phyloP scores from a whole-genome alignment of 2,113 vertebrate genomes.

The Gadus macrocephalus region DNA sequence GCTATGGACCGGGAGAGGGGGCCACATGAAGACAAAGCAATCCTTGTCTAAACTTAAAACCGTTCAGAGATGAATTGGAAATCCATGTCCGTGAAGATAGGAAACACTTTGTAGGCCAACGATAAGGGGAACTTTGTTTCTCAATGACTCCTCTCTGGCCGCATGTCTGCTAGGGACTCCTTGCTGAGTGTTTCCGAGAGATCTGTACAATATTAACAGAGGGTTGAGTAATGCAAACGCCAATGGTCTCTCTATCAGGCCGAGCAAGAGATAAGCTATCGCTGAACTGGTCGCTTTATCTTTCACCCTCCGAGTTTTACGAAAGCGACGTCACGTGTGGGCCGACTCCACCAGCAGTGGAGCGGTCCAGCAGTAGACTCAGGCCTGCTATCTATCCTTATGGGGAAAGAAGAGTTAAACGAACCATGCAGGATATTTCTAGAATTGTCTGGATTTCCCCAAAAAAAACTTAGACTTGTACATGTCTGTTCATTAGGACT shows the following conservation, averaged over 20 bases:
- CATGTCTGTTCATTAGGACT: not conserved
- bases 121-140: conserved; percentile 24
- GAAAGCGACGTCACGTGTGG: conserved; percentile 34
- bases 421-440: conserved; percentile 35
- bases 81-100: not conserved
- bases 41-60: not conserved
- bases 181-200: conserved; percentile 52
- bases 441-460: conserved; percentile 27
- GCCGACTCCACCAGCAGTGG: conserved; percentile 36
- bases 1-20: too few relatives aligned
- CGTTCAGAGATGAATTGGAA: not conserved
- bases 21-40: too few relatives aligned
- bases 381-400: too few relatives aligned
- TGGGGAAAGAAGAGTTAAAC: not conserved
- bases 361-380: conserved; percentile 25
- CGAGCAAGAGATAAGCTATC: conserved; percentile 44
- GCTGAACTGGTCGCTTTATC: conserved; percentile 63
- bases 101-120: conserved; percentile 8
- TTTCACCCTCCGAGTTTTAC: conserved; percentile 16
- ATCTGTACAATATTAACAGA: conserved; percentile 60
- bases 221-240: conserved; percentile 51
- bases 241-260: conserved; percentile 50
- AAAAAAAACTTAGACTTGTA: conserved; percentile 40
- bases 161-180: conserved; percentile 47
- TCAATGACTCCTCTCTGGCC: conserved; percentile 33